Evolutionary conservation across 1,140 invertebrate species (phyloP).

Genomic region (Diprion similis): DNA sequence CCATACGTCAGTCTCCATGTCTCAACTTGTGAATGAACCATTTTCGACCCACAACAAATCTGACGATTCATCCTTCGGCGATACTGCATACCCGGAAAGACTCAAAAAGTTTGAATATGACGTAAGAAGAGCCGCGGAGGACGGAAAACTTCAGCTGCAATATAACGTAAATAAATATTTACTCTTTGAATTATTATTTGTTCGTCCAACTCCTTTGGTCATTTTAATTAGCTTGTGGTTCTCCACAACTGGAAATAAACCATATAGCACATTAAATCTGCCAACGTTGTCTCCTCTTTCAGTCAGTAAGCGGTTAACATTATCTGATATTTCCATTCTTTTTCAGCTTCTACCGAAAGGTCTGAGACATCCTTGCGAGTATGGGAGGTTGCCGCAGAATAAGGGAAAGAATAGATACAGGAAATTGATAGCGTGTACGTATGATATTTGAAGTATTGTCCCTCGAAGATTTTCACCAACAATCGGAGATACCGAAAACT

Average conservation of each 20-base stretch:
- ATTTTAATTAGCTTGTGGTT: too few species aligned
- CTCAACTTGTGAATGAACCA: too few species aligned
- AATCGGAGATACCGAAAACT: too few species aligned
- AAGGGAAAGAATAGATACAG: constrained; percentile 78
- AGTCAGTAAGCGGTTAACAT: too few species aligned
- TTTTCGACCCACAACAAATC: neutral
- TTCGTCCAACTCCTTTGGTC: too few species aligned
- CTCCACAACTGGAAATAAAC: too few species aligned
- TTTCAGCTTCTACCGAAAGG: constrained; percentile 39
- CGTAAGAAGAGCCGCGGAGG: constrained; percentile 35
- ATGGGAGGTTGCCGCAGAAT: constrained; percentile 60
- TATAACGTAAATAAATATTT: constrained; percentile 32
- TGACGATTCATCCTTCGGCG: neutral
- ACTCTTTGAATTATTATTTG: neutral
- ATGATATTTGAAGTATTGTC: neutral
- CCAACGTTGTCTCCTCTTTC: too few species aligned
- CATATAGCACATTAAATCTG: too few species aligned
- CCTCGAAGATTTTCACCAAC: neutral
- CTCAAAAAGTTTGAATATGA: constrained; percentile 43
- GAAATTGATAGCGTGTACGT: constrained; percentile 75
- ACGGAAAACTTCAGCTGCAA: constrained; percentile 34
- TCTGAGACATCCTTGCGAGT: constrained; percentile 41
- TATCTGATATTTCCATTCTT: neutral
- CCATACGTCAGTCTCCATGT: too few species aligned
- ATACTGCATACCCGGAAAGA: constrained; percentile 21